Base-by-base conservation (phyloP, 1,140 invertebrate genomes). In the Pseudachorutes palmiensis region DNA sequence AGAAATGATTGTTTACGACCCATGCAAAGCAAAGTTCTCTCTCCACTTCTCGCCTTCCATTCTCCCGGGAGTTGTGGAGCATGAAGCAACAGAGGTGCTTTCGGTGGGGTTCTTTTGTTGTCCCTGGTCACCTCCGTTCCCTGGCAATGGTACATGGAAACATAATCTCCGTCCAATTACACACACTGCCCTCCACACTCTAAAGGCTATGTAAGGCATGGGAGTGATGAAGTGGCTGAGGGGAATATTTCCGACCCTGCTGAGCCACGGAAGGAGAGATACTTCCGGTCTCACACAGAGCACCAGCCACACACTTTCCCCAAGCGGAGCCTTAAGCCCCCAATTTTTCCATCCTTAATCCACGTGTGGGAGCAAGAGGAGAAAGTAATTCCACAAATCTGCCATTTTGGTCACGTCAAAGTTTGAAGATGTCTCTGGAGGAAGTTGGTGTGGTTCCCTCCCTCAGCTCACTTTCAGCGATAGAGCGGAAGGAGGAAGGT, bases 381-480 rank as follows among this genome's bases (percentile, higher is more conserved):
- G 36, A 41, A 41, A 41, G 36, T 41, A 41, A 41, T 41, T 19
- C 5, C 36, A 41, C 62, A 68, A 68, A 64, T 69, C 62, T 68
- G 41, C 62, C 62, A 69, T 65, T 69, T 69, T 62, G 64, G 68
- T 69, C 68, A 69, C 68, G 68, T 69, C 68, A 69, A 65, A 69
- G 63, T 69, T 69, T 69, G 68, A 69, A 69, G 68, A 69, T 69
- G 68, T 69, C 68, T 69, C 68, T 58, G 68, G n/a, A 63, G 65
- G 64, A 63, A 69, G 68, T 69, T 69, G 36, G 64, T 62, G 62
- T 69, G 65, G 65, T 36, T 60, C 30, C 49, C 5, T 41, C 19
- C 36, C 36, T 41, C 5, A 19, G 36, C 19, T 41, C 19, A 41
- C 36, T 41, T 41, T 41, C 36, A 41, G 5, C 36, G 36, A 9